Base-by-base conservation (phyloP, 2,888 invertebrate genomes). In the Diadegma fenestrale region DNA sequence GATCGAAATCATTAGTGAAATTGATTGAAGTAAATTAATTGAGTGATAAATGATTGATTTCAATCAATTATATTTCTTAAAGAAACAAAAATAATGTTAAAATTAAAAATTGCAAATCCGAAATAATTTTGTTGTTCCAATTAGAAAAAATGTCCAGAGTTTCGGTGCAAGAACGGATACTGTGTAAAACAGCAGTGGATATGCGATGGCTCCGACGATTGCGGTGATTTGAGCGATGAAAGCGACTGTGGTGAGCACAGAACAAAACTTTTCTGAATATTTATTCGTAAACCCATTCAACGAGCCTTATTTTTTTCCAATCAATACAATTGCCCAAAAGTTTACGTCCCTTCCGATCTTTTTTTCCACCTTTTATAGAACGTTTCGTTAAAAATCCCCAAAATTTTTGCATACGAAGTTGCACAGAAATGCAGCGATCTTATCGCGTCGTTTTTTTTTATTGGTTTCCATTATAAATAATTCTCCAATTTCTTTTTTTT, bases 171-270 rank as follows among this genome's bases (percentile, higher is more conserved):
- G 45, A 95, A 95, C 83, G 96, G 96, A 92, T 95, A 95, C 80
- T 98, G 97, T 90, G 94, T 97, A n/a, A 95, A 95, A 86, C 95
- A 95, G 92, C 89, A 94, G 0, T 94, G 95, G 37, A 95, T 96
- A 0, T 97, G 97, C 92, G 95, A 97, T 90, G 94, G 94, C 0
- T 92, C 92, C 0, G 88, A 93, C 0, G 95, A 98, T 92, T 98
- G 98, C 91, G 92, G 92, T 45, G 97, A 97, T 90, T 95, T 95
- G 0, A 95, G 95, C 12, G 98, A 98, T 90, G 98, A 98, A 93
- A 94, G 94, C 0, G 95, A 95, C 4, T 97, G 97, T 88, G 93
- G 95, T 94, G 93, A 94, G 33, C 93, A 17, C 77, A n/a, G 37
- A 92, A 14, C 5, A 10, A 51, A 51, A 7, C 54, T 22, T 22